Evolutionary conservation across 2,888 invertebrate genomes (phyloP).

Genomic region (Cephus spinipes): DNA sequence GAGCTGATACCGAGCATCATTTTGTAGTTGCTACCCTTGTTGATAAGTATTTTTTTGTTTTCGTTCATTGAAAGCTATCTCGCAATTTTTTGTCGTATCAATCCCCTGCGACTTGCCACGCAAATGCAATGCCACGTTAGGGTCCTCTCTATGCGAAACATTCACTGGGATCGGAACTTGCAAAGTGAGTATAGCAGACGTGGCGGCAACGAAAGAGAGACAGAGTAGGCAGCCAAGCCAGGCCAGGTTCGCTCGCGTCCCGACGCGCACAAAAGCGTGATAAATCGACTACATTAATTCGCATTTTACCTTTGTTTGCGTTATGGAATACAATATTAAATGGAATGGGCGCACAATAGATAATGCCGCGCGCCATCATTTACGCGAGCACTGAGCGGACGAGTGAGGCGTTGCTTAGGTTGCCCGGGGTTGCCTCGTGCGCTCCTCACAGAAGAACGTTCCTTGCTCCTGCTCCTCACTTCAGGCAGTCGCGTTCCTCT

Average conservation of each 20-base stretch:
- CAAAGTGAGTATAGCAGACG: constrained; percentile 8
- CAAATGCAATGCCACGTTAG: background rate
- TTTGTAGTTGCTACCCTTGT: background rate
- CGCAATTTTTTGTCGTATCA: background rate
- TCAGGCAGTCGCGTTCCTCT: background rate
- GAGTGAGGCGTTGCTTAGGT: constrained; percentile 43
- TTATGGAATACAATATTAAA: constrained; percentile 66
- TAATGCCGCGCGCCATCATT: constrained; percentile 64
- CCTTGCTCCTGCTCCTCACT: background rate
- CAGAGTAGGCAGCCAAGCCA: constrained; percentile 28
- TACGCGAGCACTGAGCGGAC: constrained; percentile 39
- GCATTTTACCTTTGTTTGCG: constrained; percentile 67
- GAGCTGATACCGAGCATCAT: background rate
- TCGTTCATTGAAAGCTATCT: background rate
- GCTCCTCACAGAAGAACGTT: constrained; percentile 6
- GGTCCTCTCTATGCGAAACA: background rate
- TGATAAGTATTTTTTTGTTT: background rate
- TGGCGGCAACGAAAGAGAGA: constrained; percentile 23
- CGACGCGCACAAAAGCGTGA: constrained; percentile 64
- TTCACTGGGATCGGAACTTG: constrained; percentile 38
- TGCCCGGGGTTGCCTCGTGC: constrained; percentile 33
- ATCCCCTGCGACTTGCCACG: background rate
- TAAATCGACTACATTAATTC: constrained; percentile 66
- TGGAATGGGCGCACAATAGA: constrained; percentile 65
- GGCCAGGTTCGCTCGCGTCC: constrained; percentile 43